These are phyloP conservation scores for Dromius quadrimaculatus DNA, from an alignment of 2,888 invertebrate species.

Conservation along the genomic window DNA sequence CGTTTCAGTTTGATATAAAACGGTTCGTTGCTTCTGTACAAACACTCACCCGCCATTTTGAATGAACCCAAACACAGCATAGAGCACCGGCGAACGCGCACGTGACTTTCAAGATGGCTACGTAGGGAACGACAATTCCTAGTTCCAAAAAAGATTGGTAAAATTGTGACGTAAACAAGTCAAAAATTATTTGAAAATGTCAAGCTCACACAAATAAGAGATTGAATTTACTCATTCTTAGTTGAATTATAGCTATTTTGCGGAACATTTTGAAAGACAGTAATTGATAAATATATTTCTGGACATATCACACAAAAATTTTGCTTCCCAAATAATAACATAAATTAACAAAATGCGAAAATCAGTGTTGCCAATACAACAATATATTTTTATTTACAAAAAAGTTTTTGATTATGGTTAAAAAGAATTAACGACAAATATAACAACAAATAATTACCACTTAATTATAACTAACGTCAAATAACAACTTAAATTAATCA, in stretches of 20 bases:
- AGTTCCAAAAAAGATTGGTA: constrained; percentile 42
- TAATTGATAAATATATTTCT: neutral
- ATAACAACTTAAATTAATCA: constrained; percentile 11
- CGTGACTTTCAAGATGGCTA: constrained; percentile 43
- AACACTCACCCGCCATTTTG: constrained; percentile 67
- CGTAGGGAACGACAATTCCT: constrained; percentile 27
- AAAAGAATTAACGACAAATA: constrained; percentile 30
- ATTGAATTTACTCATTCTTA: neutral
- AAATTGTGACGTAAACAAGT: constrained; percentile 41
- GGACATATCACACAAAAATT: neutral
- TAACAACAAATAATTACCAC: constrained; percentile 26
- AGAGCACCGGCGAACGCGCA: constrained; percentile 42
- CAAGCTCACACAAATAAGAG: constrained; percentile 11
- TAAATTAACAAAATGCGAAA: constrained; percentile 7
- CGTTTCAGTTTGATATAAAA: constrained; percentile 40
- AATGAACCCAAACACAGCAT: constrained; percentile 65
- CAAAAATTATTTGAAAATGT: constrained; percentile 61
- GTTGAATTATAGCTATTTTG: constrained; percentile 18
- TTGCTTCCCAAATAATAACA: neutral
- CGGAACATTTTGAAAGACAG: too few species aligned
- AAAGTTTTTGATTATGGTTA: constrained; percentile 19
- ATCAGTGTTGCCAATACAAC: constrained; percentile 26
- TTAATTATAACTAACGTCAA: constrained; percentile 12
- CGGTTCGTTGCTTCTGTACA: constrained; percentile 54
- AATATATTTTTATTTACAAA: constrained; percentile 29